These are phyloP conservation scores for Sebastes kiyomatsui DNA, from an alignment of 2,797 vertebrate species.

Conservation along the genomic window DNA sequence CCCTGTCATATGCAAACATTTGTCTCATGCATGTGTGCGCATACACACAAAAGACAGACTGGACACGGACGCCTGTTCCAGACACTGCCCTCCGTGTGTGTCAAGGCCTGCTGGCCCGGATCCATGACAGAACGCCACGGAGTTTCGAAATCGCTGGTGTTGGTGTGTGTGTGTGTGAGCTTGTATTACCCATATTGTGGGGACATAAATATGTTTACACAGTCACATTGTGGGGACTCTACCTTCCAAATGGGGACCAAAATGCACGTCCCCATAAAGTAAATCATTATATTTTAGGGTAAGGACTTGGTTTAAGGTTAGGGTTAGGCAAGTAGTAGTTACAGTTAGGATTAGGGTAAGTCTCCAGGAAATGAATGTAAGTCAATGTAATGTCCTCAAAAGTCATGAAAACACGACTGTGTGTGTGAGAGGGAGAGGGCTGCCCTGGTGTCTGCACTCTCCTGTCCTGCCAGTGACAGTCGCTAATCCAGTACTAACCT, in stretches of 20 bases:
- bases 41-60: conserved; percentile 58
- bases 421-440: conserved; percentile 43
- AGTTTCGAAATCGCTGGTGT: conserved; percentile 31
- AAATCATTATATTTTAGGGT: too few species aligned
- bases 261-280: too few species aligned
- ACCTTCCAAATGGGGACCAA: too few species aligned
- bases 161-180: conserved; percentile 24
- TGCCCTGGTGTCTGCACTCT: conserved; percentile 69
- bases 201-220: too few species aligned
- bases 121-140: conserved; percentile 67
- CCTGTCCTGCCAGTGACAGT: conserved; percentile 77
- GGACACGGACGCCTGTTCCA: conserved; percentile 70
- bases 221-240: too few species aligned
- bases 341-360: too few species aligned
- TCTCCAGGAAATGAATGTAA: too few species aligned
- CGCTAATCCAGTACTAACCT: conserved; percentile 82
- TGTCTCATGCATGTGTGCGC: conserved; percentile 44
- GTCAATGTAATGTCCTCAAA: too few species aligned
- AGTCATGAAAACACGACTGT: background rate
- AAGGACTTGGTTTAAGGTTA: too few species aligned
- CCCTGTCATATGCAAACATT: conserved; percentile 56
- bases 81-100: conserved; percentile 71
- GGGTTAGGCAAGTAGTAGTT: too few species aligned
- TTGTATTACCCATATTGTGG: background rate
- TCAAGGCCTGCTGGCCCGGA: conserved; percentile 71